These are phyloP conservation scores for Anolis apletophallus DNA, from an alignment of 2,797 vertebrate genomes.

Conservation along the genomic window DNA sequence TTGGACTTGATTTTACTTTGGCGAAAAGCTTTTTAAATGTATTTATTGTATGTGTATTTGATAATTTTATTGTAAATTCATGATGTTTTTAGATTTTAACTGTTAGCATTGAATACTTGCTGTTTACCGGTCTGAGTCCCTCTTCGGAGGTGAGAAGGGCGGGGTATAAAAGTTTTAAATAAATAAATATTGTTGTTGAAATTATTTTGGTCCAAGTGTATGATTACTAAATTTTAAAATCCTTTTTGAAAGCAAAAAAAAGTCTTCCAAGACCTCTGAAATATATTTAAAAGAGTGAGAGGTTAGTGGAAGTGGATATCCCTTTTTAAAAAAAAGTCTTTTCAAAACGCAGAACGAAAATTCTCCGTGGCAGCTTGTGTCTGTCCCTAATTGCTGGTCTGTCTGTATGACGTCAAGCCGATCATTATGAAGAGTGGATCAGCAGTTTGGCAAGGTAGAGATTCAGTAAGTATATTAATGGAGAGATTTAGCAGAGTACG, in stretches of 20 bases:
- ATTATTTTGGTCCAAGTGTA: too few relatives aligned
- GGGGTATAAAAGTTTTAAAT: too few relatives aligned
- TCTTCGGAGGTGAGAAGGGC: too few relatives aligned
- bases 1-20: too few relatives aligned
- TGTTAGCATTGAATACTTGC: too few relatives aligned
- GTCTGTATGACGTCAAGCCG: neutral
- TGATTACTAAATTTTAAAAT: too few relatives aligned
- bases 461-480: slow-evolving; percentile 16
- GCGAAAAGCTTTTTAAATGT: too few relatives aligned
- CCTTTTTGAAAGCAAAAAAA: neutral
- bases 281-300: neutral
- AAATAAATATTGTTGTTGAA: too few relatives aligned
- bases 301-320: neutral
- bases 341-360: neutral
- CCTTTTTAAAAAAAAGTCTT: neutral
- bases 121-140: too few relatives aligned
- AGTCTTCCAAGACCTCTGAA: neutral
- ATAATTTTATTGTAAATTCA: too few relatives aligned
- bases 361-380: neutral
- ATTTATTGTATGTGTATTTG: too few relatives aligned
- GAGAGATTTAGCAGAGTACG: slow-evolving; percentile 1
- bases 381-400: neutral
- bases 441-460: neutral
- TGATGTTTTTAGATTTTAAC: too few relatives aligned
- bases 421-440: slow-evolving; percentile 17